Percentiles rank a stretch among this genome's conserved stretches.
Evolutionary conservation across 2,113 vertebrate genomes (phyloP).

Genomic region (Phodopus roborovskii): DNA sequence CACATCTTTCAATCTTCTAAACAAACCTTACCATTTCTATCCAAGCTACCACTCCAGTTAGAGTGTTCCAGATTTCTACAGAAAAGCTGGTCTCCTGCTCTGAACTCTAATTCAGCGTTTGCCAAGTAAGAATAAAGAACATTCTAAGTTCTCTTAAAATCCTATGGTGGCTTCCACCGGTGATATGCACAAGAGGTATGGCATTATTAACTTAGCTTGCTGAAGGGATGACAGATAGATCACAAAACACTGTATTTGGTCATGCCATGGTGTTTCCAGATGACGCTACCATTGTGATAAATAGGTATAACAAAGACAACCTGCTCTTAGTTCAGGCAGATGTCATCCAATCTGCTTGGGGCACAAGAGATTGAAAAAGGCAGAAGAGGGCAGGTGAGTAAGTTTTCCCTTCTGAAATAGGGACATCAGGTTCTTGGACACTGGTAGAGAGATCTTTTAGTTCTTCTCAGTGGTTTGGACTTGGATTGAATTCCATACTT

Average conservation of each 20-base stretch:
- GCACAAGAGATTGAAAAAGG: not conserved
- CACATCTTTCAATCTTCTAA: not conserved
- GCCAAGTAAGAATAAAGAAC: not conserved
- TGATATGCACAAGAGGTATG: not conserved
- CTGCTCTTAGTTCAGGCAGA: not conserved
- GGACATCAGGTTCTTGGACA: not conserved
- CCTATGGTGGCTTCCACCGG: not conserved
- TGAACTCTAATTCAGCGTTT: not conserved
- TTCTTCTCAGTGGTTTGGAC: not conserved
- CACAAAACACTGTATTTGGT: not conserved
- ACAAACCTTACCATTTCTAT: not conserved
- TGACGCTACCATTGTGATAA: not conserved
- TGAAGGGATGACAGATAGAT: not conserved
- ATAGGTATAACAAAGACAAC: not conserved
- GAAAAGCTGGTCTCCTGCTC: not conserved
- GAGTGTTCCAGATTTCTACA: not conserved
- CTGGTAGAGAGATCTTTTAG: not conserved
- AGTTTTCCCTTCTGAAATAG: not conserved
- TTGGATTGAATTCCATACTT: not conserved
- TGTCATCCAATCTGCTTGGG: not conserved
- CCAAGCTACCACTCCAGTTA: not conserved
- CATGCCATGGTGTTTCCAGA: not conserved
- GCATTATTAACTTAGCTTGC: not conserved
- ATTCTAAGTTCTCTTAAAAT: conserved; percentile 8
- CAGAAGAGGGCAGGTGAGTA: not conserved